phyloP scores from a whole-genome alignment of 2,113 vertebrate genomes.

The Mystacornis crossleyi region DNA sequence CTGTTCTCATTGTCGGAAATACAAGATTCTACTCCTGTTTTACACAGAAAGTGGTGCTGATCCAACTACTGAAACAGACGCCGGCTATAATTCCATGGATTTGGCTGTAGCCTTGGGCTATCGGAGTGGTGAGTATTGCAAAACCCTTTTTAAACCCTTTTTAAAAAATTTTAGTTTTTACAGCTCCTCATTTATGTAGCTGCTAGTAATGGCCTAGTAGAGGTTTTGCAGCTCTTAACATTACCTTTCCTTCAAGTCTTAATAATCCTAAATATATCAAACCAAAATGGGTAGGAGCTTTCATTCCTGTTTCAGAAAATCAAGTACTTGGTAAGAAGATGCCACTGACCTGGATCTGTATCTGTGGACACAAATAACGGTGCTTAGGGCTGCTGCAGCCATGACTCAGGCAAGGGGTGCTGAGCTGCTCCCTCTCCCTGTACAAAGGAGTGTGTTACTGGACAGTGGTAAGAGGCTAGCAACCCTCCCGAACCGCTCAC shows the following conservation, averaged over 20 bases:
- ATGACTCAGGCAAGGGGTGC: neutral
- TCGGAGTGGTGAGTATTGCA: conserved; percentile 84
- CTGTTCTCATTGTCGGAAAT: neutral
- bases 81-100: conserved; percentile 98
- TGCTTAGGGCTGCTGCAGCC: neutral
- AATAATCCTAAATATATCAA: neutral
- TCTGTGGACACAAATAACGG: neutral
- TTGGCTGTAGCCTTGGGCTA: conserved; percentile 96
- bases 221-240: neutral
- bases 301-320: neutral
- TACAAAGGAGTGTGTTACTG: neutral
- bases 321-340: neutral
- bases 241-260: neutral
- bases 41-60: conserved; percentile 90
- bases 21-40: neutral
- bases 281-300: neutral
- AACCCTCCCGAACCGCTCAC: neutral
- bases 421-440: neutral
- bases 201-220: neutral
- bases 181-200: neutral
- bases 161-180: neutral
- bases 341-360: neutral
- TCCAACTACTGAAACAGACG: conserved; percentile 94
- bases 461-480: neutral
- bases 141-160: neutral